Base-by-base conservation (phyloP, 2,113 vertebrate genomes). In the Pterophyllum scalare region DNA sequence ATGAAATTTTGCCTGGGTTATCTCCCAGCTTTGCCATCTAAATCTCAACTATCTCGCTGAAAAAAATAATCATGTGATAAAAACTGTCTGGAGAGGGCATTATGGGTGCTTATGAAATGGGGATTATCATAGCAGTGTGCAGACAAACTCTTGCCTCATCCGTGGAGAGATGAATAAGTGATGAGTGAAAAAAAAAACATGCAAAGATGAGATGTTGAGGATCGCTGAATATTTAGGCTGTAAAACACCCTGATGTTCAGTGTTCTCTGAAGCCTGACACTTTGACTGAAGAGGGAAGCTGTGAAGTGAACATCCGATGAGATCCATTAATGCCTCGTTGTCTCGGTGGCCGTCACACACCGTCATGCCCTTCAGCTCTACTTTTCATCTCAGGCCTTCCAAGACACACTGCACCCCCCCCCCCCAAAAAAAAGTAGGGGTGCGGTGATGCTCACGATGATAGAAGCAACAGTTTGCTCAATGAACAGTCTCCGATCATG, bases 401-500 rank as follows among this genome's bases (percentile, higher is more conserved):
- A 10, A 31, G 10, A 82, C 58, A 59, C 35, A 76, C 58, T 38
- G 33, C 67, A 2, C 15, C 17, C 26, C 14, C 59, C 8, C 9
- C 1, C 26, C 17, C 24, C 19, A 6, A 15, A 40, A 59, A 52
- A 77, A 87, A 89, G 88, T 90, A 74, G 75, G 89, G 84, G 83
- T 91, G 90, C 89, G 82, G 92, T 83, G 26, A 61, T 78, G 79
- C 82, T 90, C 80, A 58, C 6, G 70, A 88, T 85, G 74, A 90
- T 22, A 17, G 88, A 83, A 91, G 94, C 94, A 95, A 95, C 94
- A 95, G 94, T 95, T 95, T 94, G 93, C 87, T 83, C 89, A 81
- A 70, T 75, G 83, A 88, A 49, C 81, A 82, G 80, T 60, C 80
- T 83, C 59, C 57, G 46, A 81, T 80, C 77, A 58, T 86, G 90